phyloP scores from a whole-genome alignment of 2,888 invertebrate species.

The Mimas tiliae region DNA sequence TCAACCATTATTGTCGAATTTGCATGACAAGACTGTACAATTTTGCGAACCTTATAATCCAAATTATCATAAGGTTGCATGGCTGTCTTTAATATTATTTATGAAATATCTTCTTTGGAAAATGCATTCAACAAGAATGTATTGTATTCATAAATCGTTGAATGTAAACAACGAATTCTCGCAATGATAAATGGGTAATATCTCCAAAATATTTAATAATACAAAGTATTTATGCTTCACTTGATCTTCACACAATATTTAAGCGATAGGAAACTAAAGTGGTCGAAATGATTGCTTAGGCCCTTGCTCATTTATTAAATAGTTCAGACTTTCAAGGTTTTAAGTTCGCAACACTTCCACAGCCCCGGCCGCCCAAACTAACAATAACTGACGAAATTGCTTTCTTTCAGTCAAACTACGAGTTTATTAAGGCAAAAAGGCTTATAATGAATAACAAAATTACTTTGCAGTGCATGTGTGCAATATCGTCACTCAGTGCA shows the following conservation, averaged over 20 bases:
- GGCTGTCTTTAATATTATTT: slow-evolving; percentile 30
- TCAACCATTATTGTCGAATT: slow-evolving; percentile 54
- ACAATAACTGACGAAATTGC: slow-evolving; percentile 41
- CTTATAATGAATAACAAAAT: not conserved
- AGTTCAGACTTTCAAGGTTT: slow-evolving; percentile 46
- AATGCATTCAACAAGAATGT: slow-evolving; percentile 6
- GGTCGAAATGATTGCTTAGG: slow-evolving; percentile 61
- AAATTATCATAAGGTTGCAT: slow-evolving; percentile 52
- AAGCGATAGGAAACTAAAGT: slow-evolving; percentile 26
- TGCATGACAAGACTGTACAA: slow-evolving; percentile 59
- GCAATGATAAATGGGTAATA: not conserved
- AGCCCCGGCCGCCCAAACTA: slow-evolving; percentile 32
- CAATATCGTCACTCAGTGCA: slow-evolving; percentile 43
- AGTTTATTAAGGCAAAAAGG: slow-evolving; percentile 7
- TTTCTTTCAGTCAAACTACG: slow-evolving; percentile 38
- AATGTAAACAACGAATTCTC: not conserved
- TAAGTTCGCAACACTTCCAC: slow-evolving; percentile 43
- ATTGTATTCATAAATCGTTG: not conserved
- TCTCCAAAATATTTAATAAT: not conserved
- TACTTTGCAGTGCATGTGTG: slow-evolving; percentile 28
- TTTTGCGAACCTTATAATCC: slow-evolving; percentile 49
- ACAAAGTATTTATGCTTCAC: not conserved
- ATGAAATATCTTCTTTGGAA: not conserved
- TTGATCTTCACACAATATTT: not conserved
- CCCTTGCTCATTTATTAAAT: slow-evolving; percentile 49